Evolutionary conservation across 1,140 invertebrate species (phyloP), one percentile per base, ranked within the genome.

Genomic region (Drosophila asahinai): DNA sequence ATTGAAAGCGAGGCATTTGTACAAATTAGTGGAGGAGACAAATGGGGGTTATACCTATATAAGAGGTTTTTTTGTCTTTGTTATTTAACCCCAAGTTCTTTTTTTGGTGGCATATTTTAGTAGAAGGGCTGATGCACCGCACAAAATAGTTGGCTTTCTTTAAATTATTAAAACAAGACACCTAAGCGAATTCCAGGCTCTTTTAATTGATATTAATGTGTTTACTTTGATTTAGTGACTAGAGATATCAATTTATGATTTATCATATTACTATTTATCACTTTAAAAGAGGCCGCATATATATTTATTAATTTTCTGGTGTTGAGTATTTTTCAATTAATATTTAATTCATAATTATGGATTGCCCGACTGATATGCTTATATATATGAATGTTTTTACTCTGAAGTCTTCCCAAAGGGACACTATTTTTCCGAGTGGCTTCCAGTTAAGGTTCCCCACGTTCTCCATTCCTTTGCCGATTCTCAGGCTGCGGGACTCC

Each of bases 1-100:
- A 89, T 89, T 90, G 86, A 90, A 90, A 79, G 75, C 81, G 67
- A 49, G 71, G 81, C 78, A 74, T 83, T 83, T 83, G 77, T 79
- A 71, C 77, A 79, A 79, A 79, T 79, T 79, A 79, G 76, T 71
- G 45, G 19, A 78, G 58, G 58, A 48, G 75, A 52, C 52, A 59
- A 33, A 38, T 77, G 73, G 27, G 27, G 64, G 25, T 40, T 43
- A 2, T 42, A 14, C 19, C 19, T 38, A 36, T 17, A 40, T 42
- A 30, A 9, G 14, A 36, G 36, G 12, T 3, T 15, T 51, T 61
- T 33, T 36, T 9, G 43, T 68, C 25, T 36, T 47, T 40, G 36
- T 33, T 51, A 33, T 61, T 51, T 63, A 27, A 38, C 33, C 42
- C 58, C 14, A 0, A 54, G 7, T 36, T 19, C n/a, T 54, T 36